Conservation (phyloP, 2,797 vertebrate genomes). For the Neosalanx taihuensis region DNA sequence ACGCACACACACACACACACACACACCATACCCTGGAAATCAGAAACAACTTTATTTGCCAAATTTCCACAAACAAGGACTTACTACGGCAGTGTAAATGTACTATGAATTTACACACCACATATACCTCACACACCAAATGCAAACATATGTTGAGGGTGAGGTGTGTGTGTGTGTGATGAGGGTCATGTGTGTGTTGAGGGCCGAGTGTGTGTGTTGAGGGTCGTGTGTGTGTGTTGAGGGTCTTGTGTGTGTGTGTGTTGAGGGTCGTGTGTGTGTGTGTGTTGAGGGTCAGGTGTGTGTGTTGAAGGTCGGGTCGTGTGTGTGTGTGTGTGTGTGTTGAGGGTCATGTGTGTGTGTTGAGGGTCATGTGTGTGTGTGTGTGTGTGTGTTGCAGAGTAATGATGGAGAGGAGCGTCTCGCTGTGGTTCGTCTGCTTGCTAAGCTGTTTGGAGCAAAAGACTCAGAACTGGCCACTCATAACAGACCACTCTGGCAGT, state of each 20-base stretch:
- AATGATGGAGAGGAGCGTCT: constrained; percentile 97
- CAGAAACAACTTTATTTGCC: no score
- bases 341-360: no score
- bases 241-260: no score
- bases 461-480: constrained; percentile 97
- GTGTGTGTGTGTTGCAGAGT: constrained; percentile 75
- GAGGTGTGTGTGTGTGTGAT: background rate
- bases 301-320: no score
- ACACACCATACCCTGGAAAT: background rate
- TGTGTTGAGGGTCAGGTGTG: no score
- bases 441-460: constrained; percentile 97
- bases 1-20: constrained; percentile 1
- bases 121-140: background rate
- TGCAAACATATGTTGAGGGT: background rate
- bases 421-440: constrained; percentile 92
- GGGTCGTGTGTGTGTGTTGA: no score
- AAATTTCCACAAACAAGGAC: no score
- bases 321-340: no score
- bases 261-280: background rate
- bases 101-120: background rate
- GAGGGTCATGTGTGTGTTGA: no score
- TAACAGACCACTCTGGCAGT: constrained; percentile 97
- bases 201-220: no score
- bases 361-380: background rate
- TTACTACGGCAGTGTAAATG: no score